phyloP scores from a whole-genome alignment of 2,113 vertebrate genomes.

The Hucho hucho region DNA sequence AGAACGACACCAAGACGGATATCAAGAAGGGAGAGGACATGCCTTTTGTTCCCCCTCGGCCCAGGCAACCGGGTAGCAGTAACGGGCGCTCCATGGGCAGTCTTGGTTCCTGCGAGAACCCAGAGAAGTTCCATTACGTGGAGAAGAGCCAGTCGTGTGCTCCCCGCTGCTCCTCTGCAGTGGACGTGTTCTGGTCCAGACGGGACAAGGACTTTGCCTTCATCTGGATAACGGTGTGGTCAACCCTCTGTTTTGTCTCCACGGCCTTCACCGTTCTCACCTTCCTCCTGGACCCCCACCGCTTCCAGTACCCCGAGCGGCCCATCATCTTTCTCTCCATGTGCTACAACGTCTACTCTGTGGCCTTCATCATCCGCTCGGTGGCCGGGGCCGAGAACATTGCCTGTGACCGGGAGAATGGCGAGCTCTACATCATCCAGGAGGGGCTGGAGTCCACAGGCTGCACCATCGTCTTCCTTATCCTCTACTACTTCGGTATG shows the following conservation, averaged over 20 bases:
- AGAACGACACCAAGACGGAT: conserved; percentile 84
- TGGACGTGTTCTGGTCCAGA: conserved; percentile 94
- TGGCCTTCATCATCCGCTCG: conserved; percentile 94
- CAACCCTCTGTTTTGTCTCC: conserved; percentile 92
- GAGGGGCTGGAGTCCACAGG: conserved; percentile 94
- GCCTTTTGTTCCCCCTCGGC: conserved; percentile 79
- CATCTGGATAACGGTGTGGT: conserved; percentile 97
- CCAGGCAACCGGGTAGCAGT: conserved; percentile 68
- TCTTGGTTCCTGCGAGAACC: conserved; percentile 83
- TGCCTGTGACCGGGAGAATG: conserved; percentile 90
- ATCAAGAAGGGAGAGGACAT: conserved; percentile 85
- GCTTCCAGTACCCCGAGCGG: conserved; percentile 96
- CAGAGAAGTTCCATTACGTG: conserved; percentile 94
- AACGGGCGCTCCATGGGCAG: conserved; percentile 56
- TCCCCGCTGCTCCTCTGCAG: conserved; percentile 84
- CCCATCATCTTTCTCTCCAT: conserved; percentile 99
- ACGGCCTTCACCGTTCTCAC: conserved; percentile 96
- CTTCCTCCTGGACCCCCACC: conserved; percentile 93
- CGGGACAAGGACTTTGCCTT: conserved; percentile 97
- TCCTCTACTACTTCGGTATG: conserved; percentile 98
- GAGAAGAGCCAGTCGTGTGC: conserved; percentile 92
- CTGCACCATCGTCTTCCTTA: conserved; percentile 96
- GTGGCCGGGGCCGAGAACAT: conserved; percentile 92
- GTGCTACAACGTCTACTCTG: conserved; percentile 97
- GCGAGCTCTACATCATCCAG: conserved; percentile 91